Evolutionary conservation across 2,797 vertebrate species (phyloP), one percentile per base, ranked within the genome.

Genomic region (Macroramphosus scolopax): DNA sequence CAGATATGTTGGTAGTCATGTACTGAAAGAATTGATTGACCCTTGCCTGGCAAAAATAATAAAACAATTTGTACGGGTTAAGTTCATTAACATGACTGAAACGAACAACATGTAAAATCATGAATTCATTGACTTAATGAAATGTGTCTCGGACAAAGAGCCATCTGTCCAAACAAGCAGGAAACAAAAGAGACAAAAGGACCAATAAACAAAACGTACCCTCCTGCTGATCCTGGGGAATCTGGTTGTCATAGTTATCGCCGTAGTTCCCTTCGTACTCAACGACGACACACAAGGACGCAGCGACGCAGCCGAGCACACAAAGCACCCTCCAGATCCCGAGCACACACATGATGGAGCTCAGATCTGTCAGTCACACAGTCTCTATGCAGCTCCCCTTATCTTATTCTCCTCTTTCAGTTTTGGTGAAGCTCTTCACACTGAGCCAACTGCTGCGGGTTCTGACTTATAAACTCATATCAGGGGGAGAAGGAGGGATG

Each of bases 191-290:
- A 29, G 5, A 60, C 14, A 39, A 34, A 22, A 46, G 2, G 13
- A 51, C 12, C 45, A 48, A 47, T 7, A 69, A 51, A 58, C 18
- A 31, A 12, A 35, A 59, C 75, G 64, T 71, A 87, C 84, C 87
- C 33, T 72, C 68, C 51, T 61, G 71, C 17, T 74, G 72, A 32
- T 77, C 64, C 50, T 38, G 48, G 17, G 62, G 47, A 48, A 87
- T 79, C 64, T 84, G 72, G 12, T 83, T 85, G 37, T 73, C 64
- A 26, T 72, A 82, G 67, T 25, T 34, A 14, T 84, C 78, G 1
- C 16, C 42, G 9, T 63, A 78, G 11, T 75, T 68, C 15, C 35
- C 47, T 2, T 79, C 80, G 31, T 67, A 72, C n/a, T 78, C 69
- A 29, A 63, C 64, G 32, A 35, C 44, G 33, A 37, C 46, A 39